phyloP scores from a whole-genome alignment of 2,797 vertebrate genomes.

The Bucorvus abyssinicus region DNA sequence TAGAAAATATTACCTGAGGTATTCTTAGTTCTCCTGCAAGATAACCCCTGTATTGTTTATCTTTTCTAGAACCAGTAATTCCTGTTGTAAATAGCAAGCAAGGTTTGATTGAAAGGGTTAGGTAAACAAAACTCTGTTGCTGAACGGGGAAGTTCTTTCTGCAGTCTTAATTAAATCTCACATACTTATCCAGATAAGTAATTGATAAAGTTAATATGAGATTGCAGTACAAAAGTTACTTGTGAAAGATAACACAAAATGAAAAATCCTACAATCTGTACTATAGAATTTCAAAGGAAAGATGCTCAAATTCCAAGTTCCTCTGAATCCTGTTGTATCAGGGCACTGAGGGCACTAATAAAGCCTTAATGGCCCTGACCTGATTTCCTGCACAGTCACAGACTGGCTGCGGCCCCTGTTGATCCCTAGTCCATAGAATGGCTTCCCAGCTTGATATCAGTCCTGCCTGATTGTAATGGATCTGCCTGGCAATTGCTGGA shows the following conservation, averaged over 20 bases:
- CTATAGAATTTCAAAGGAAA: background rate
- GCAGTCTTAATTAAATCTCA: background rate
- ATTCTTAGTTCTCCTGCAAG: background rate
- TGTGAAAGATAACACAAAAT: background rate
- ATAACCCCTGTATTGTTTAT: background rate
- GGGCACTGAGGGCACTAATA: background rate
- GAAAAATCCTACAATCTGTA: background rate
- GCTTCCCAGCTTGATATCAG: background rate
- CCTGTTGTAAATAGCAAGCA: background rate
- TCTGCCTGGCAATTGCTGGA: background rate
- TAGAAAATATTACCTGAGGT: background rate
- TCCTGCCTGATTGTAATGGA: accelerated
- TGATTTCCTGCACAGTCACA: accelerated
- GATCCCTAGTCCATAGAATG: background rate
- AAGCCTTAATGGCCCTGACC: background rate
- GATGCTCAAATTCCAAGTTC: background rate
- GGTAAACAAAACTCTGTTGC: background rate
- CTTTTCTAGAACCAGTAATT: constrained; percentile 17
- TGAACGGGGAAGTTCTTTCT: background rate
- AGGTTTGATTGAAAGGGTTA: background rate
- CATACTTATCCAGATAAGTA: background rate
- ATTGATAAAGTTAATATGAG: background rate
- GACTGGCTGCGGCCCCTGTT: no score
- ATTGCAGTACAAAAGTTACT: background rate
- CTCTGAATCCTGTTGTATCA: background rate